phyloP scores from a whole-genome alignment of 2,888 invertebrate genomes.

The Empis stercorea region DNA sequence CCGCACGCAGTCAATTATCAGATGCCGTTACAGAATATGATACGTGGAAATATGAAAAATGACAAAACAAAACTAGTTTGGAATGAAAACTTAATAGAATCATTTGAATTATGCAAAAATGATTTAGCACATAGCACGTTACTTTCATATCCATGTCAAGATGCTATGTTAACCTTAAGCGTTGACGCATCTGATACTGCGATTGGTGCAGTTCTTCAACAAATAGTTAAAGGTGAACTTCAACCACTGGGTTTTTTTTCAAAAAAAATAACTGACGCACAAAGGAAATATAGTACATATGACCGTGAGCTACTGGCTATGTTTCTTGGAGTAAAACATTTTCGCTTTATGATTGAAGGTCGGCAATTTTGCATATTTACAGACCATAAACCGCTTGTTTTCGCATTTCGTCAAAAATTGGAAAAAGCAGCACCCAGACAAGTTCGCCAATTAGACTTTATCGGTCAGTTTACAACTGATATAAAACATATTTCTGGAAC shows the following conservation, averaged over 20 bases:
- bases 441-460: conserved; percentile 1
- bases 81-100: not conserved
- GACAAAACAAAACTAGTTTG: conserved; percentile 1
- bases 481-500: conserved; percentile 1
- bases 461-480: conserved; percentile 3
- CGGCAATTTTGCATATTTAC: not conserved
- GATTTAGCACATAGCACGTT: not conserved
- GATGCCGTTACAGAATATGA: not conserved
- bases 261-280: not conserved
- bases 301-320: not conserved
- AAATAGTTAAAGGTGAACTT: not conserved
- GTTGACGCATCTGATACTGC: not conserved
- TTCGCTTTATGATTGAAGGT: not conserved
- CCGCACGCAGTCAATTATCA: not conserved
- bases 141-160: not conserved
- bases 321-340: not conserved
- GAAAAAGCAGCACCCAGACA: conserved; percentile 1
- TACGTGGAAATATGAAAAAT: conserved; percentile 3
- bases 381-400: not conserved
- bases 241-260: not conserved
- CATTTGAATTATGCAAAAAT: conserved; percentile 6
- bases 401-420: conserved; percentile 3
- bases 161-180: conserved; percentile 3
- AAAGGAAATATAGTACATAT: not conserved
- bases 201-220: not conserved